Evolutionary conservation across 2,888 invertebrate genomes (phyloP).

Genomic region (Ethmia dodecea): DNA sequence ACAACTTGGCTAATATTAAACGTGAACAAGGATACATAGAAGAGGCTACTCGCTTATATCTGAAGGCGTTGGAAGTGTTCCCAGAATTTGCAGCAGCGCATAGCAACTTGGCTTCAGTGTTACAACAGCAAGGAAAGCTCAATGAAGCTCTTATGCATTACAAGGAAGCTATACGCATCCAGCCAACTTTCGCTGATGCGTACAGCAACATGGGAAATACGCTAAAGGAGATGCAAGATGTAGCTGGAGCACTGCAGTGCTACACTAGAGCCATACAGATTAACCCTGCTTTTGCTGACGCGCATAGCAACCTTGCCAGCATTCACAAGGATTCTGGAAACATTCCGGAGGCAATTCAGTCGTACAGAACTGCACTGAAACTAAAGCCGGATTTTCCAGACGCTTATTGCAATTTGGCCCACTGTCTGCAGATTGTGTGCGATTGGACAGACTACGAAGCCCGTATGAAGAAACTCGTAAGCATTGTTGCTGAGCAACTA

Average conservation of each 20-base stretch:
- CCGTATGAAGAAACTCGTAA: conserved; percentile 97
- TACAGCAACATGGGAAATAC: conserved; percentile 99
- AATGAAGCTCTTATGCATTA: conserved; percentile 99
- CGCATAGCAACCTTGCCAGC: conserved; percentile 98
- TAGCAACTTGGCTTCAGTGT: conserved; percentile 97
- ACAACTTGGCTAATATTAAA: conserved; percentile 99
- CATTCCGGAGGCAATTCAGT: conserved; percentile 98
- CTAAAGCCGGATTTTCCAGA: conserved; percentile 99
- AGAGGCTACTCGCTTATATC: conserved; percentile 96
- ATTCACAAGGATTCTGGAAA: conserved; percentile 99
- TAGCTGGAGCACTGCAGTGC: conserved; percentile 97
- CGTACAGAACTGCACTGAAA: conserved; percentile 97
- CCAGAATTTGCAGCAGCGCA: conserved; percentile 99
- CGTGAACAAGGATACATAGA: conserved; percentile 99
- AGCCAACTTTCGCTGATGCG: conserved; percentile 99
- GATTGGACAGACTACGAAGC: conserved; percentile 99
- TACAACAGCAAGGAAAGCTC: conserved; percentile 98
- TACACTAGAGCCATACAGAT: conserved; percentile 99
- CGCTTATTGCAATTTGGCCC: conserved; percentile 99
- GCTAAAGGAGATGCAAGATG: conserved; percentile 99
- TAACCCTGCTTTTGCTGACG: conserved; percentile 99
- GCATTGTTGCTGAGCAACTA: conserved; percentile 98
- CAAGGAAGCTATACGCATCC: conserved; percentile 98
- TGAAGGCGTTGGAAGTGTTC: conserved; percentile 95
- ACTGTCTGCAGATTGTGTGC: conserved; percentile 99